Evolutionary conservation across 2,797 vertebrate species (phyloP).

Genomic region (Artibeus jamaicensis): DNA sequence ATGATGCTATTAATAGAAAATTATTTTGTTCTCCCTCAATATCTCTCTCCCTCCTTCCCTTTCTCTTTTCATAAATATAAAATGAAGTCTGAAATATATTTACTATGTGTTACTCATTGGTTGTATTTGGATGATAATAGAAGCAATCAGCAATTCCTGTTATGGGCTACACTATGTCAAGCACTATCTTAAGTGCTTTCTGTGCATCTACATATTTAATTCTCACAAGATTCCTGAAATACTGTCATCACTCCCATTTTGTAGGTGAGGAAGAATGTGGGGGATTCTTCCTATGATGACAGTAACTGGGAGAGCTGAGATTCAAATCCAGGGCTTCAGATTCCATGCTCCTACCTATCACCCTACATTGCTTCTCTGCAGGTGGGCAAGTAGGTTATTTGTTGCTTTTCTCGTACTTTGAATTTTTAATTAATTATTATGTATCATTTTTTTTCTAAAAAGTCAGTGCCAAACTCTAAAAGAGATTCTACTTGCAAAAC

Average conservation of each 20-base stretch:
- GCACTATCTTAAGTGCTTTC: background rate
- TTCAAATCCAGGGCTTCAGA: background rate
- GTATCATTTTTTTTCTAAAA: background rate
- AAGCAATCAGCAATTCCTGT: background rate
- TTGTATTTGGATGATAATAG: background rate
- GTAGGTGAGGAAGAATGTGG: background rate
- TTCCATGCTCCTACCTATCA: background rate
- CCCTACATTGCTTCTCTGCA: background rate
- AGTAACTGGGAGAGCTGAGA: background rate
- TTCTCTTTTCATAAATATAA: background rate
- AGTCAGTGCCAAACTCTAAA: background rate
- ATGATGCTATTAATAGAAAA: background rate
- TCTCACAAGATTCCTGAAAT: background rate
- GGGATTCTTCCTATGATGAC: background rate
- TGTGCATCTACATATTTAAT: background rate
- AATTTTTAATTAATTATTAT: constrained; percentile 24
- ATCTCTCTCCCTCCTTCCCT: background rate
- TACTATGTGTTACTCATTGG: background rate
- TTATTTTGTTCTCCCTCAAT: background rate
- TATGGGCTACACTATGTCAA: background rate
- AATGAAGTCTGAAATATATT: background rate
- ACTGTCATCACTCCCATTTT: background rate
- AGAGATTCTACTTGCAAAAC: background rate
- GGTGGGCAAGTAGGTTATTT: background rate
- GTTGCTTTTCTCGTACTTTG: background rate